Percentiles rank a stretch among this genome's conserved stretches.
Conservation (phyloP, 2,888 invertebrate species). For the Candidula unifasciata region DNA sequence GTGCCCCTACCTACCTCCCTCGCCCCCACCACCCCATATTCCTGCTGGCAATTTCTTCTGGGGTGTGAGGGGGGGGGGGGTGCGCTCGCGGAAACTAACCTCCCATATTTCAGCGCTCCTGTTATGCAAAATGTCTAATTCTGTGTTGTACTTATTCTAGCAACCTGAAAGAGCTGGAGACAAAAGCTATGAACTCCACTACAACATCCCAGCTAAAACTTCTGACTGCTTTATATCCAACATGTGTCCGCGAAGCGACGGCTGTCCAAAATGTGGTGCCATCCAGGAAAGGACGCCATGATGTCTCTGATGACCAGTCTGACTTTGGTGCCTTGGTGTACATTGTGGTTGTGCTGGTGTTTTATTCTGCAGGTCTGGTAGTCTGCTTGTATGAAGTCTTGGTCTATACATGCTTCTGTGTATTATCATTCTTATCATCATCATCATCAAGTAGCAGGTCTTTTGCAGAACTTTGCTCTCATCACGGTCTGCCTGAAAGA, state of each 20-base stretch:
- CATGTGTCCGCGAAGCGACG: background rate
- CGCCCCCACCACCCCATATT: too few relatives aligned
- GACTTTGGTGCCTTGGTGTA: slow-evolving; percentile 71
- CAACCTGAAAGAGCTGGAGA: background rate
- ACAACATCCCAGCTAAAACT: background rate
- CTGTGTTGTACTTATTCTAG: background rate
- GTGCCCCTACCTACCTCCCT: too few relatives aligned
- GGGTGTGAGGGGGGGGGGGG: too few relatives aligned
- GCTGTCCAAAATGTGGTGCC: background rate
- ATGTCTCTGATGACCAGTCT: slow-evolving; percentile 46
- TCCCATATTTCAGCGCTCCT: too few relatives aligned
- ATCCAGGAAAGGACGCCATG: background rate
- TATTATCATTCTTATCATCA: too few relatives aligned
- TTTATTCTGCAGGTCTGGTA: slow-evolving; percentile 66
- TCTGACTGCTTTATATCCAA: background rate
- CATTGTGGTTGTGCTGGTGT: slow-evolving; percentile 69
- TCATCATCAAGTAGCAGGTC: too few relatives aligned
- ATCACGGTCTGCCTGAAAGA: too few relatives aligned
- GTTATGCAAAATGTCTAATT: background rate
- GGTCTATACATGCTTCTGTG: background rate
- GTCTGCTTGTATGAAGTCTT: background rate
- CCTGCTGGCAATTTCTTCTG: too few relatives aligned
- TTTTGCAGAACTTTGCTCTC: too few relatives aligned
- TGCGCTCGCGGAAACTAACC: too few relatives aligned
- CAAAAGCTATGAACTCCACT: slow-evolving; percentile 13